These are phyloP conservation scores for Psophia crepitans DNA, from an alignment of 2,113 vertebrate genomes.

Conservation along the genomic window DNA sequence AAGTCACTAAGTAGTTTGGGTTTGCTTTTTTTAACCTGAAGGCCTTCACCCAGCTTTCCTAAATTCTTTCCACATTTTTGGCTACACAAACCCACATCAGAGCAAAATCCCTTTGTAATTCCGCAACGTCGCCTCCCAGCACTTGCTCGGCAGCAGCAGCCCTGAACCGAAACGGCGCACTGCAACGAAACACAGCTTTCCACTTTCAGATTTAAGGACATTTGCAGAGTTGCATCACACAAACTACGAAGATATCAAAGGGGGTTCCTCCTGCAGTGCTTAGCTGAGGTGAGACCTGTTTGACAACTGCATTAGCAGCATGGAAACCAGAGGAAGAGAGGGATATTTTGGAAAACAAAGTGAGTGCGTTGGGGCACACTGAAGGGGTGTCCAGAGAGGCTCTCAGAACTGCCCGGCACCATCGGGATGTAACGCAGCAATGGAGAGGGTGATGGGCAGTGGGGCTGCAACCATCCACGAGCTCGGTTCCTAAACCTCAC, in stretches of 20 bases:
- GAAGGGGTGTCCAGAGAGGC: not conserved
- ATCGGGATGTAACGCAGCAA: fast-evolving
- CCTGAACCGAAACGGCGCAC: not conserved
- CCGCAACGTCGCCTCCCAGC: not conserved
- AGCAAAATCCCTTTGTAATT: not conserved
- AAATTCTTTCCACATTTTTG: not conserved
- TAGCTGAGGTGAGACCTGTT: not conserved
- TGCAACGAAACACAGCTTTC: not conserved
- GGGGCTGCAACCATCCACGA: not conserved
- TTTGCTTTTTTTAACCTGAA: not conserved
- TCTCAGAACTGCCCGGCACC: not conserved
- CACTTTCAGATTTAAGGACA: not conserved
- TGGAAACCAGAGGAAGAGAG: not conserved
- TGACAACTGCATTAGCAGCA: not conserved
- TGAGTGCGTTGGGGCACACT: fast-evolving
- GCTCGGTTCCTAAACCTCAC: not conserved
- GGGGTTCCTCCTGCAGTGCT: not conserved
- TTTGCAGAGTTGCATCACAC: not conserved
- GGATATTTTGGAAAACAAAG: not conserved
- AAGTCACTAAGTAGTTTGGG: not conserved
- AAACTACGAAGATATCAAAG: not conserved
- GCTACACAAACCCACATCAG: fast-evolving
- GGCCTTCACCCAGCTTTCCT: not conserved
- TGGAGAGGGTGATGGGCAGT: not conserved
- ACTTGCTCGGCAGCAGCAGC: not conserved